Percentiles rank a stretch among this genome's conserved stretches.
Conservation (phyloP, 1,140 invertebrate genomes). For the Drosophila virilis region DNA sequence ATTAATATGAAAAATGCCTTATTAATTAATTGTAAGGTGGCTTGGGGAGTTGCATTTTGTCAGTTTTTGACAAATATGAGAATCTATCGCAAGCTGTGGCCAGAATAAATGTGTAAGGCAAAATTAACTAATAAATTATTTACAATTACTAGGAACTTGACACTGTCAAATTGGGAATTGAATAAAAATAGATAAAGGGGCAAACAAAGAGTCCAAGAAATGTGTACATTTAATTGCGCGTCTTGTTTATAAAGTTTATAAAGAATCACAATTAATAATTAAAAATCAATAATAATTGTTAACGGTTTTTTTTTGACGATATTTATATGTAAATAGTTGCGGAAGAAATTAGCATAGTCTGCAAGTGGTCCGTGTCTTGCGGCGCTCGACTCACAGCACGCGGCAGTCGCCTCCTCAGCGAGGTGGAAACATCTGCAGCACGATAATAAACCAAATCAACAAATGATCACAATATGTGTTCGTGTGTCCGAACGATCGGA, state of each 20-base stretch:
- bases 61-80: neutral
- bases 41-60: no score
- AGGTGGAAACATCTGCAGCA: slow-evolving; percentile 37
- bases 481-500: slow-evolving; percentile 12
- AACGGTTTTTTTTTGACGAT: slow-evolving; percentile 58
- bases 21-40: no score
- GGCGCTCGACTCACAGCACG: slow-evolving; percentile 5
- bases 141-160: slow-evolving; percentile 26
- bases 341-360: slow-evolving; percentile 74
- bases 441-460: slow-evolving; percentile 56
- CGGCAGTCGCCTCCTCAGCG: slow-evolving; percentile 11
- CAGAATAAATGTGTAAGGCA: neutral
- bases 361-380: slow-evolving; percentile 46
- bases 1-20: neutral
- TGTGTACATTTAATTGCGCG: slow-evolving; percentile 49
- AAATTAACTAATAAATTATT: slow-evolving; percentile 5
- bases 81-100: neutral
- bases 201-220: slow-evolving; percentile 14
- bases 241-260: no score
- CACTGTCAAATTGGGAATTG: slow-evolving; percentile 42
- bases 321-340: slow-evolving; percentile 76
- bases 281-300: slow-evolving; percentile 69
- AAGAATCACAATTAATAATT: slow-evolving; percentile 38
- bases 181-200: slow-evolving; percentile 3
- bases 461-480: slow-evolving; percentile 45